These are phyloP conservation scores for Gallinago media DNA, from an alignment of 2,113 vertebrate genomes.

Conservation along the genomic window DNA sequence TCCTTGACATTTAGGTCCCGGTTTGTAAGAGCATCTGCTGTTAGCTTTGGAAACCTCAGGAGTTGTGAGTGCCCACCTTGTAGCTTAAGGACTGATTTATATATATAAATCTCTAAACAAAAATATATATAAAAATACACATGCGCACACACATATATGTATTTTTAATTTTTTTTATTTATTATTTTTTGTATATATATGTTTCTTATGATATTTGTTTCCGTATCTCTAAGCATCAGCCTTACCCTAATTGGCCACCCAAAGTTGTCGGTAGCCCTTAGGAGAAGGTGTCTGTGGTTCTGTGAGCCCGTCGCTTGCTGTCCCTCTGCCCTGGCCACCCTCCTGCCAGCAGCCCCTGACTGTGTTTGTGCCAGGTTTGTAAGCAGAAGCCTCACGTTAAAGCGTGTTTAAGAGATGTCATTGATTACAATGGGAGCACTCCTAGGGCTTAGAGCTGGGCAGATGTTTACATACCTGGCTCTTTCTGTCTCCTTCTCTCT, in stretches of 20 bases:
- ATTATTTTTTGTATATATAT: too few relatives aligned
- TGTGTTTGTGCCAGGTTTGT: conserved; percentile 52
- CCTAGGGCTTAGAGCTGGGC: conserved; percentile 33
- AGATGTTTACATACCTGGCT: conserved; percentile 65
- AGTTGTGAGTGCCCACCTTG: neutral
- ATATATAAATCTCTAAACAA: neutral
- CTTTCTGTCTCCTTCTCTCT: neutral
- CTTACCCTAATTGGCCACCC: neutral
- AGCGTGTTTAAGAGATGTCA: conserved; percentile 33
- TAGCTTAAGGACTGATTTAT: neutral
- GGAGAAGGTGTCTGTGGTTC: neutral
- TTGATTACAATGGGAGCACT: conserved; percentile 31
- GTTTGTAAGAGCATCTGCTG: neutral
- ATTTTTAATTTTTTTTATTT: neutral
- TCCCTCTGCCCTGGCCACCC: rapidly evolving
- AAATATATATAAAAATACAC: neutral
- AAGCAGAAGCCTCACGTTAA: conserved; percentile 18
- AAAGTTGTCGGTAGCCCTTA: neutral
- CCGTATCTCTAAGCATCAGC: neutral
- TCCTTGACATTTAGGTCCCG: conserved; percentile 43
- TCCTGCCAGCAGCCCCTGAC: neutral
- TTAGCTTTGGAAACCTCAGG: neutral
- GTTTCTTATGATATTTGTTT: neutral
- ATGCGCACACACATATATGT: neutral
- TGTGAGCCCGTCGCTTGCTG: rapidly evolving